A percentile compares a stretch with the other conserved stretches of the same genome.
Evolutionary conservation across 2,888 invertebrate species (phyloP).

Genomic region (Rhabditoides inermis): DNA sequence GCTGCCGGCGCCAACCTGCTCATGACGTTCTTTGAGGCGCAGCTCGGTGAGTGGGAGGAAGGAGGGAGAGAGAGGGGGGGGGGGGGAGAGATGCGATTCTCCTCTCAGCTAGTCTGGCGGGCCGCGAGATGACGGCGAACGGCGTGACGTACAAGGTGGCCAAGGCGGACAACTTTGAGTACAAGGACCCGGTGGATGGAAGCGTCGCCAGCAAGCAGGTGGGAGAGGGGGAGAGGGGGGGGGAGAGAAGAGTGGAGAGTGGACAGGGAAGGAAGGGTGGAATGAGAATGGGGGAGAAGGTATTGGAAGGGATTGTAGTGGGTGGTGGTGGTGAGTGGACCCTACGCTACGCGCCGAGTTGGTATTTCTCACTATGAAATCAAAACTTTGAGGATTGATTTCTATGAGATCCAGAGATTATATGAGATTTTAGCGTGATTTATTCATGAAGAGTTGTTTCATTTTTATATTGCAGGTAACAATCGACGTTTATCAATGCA

Average conservation of each 20-base stretch:
- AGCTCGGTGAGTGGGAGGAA: slow-evolving; percentile 58
- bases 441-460: too few species aligned
- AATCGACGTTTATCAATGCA: too few species aligned
- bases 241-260: too few species aligned
- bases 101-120: slow-evolving; percentile 55
- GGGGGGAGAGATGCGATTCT: slow-evolving; percentile 24
- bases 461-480: too few species aligned
- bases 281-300: neutral
- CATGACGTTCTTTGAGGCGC: slow-evolving; percentile 72
- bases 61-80: slow-evolving; percentile 9
- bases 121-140: slow-evolving; percentile 52
- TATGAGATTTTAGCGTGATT: too few species aligned
- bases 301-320: neutral
- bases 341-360: too few species aligned
- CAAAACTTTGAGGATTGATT: too few species aligned
- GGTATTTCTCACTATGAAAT: too few species aligned
- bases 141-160: slow-evolving; percentile 70
- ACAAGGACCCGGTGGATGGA: slow-evolving; percentile 87
- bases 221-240: neutral
- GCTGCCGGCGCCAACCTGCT: slow-evolving; percentile 77
- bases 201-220: slow-evolving; percentile 64
- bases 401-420: too few species aligned
- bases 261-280: neutral
- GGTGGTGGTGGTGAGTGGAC: neutral
- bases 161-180: slow-evolving; percentile 83